Percentiles rank a stretch among this genome's conserved stretches.
Conservation (phyloP, 2,888 invertebrate genomes). For the Nipponacmea schrenckii region DNA sequence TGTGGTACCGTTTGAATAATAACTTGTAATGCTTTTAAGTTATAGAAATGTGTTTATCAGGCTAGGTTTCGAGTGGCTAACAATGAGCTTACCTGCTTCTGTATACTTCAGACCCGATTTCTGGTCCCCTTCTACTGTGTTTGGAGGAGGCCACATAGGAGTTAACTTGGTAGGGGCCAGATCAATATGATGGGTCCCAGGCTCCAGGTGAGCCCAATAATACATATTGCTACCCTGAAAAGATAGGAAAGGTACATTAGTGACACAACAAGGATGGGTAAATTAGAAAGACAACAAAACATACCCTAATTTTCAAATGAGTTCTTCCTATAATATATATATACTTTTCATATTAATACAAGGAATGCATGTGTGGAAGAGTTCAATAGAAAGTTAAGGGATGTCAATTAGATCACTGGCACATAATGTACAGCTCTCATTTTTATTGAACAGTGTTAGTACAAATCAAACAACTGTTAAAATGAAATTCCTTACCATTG, state of each 20-base stretch:
- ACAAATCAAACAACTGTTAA: too few relatives aligned
- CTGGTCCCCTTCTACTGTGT: slow-evolving; percentile 47
- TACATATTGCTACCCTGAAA: slow-evolving; percentile 88
- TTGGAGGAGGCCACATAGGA: slow-evolving; percentile 77
- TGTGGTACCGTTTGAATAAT: too few relatives aligned
- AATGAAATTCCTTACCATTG: too few relatives aligned
- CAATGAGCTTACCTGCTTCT: slow-evolving; percentile 64
- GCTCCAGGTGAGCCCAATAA: slow-evolving; percentile 83
- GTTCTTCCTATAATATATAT: too few relatives aligned
- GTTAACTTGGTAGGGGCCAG: slow-evolving; percentile 80
- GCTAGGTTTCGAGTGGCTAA: too few relatives aligned
- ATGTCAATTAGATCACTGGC: neutral
- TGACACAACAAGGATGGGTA: neutral
- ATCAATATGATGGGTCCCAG: slow-evolving; percentile 72
- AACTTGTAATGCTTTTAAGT: too few relatives aligned
- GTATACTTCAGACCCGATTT: slow-evolving; percentile 66
- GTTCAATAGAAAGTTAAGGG: too few relatives aligned
- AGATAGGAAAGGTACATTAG: slow-evolving; percentile 16
- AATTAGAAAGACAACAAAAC: neutral
- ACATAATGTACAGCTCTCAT: neutral
- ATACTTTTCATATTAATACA: too few relatives aligned
- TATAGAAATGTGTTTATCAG: too few relatives aligned
- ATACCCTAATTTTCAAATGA: neutral
- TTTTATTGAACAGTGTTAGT: neutral
- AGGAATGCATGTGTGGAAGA: too few relatives aligned